Evolutionary conservation across 2,888 invertebrate genomes (phyloP).

Genomic region (Strigamia transsilvanica): DNA sequence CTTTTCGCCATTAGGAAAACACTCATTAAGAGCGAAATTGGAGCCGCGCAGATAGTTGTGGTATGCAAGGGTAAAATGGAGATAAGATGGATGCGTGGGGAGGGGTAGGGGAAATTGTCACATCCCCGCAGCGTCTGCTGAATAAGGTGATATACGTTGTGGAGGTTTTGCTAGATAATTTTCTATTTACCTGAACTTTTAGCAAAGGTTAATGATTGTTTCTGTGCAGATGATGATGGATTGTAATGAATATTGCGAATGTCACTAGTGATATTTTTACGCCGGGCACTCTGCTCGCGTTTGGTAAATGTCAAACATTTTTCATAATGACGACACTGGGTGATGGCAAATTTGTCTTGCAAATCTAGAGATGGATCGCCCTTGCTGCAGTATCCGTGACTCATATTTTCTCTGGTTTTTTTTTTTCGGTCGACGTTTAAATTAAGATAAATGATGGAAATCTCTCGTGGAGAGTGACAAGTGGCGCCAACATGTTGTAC

Average conservation of each 20-base stretch:
- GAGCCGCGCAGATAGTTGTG: not conserved
- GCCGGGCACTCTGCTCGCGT: not conserved
- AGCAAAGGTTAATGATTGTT: conserved; percentile 23
- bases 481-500: conserved; percentile 42
- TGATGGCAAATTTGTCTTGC: conserved; percentile 13
- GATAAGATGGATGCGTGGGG: conserved; percentile 32
- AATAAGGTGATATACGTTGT: conserved; percentile 5
- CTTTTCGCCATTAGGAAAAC: conserved; percentile 25
- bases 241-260: conserved; percentile 50
- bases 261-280: conserved; percentile 38
- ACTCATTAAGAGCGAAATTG: conserved; percentile 27
- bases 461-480: not conserved
- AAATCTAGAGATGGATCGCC: not conserved
- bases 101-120: conserved; percentile 13
- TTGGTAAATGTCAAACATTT: conserved; percentile 28
- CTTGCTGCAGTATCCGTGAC: conserved; percentile 29
- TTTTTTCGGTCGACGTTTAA: not conserved
- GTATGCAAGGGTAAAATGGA: conserved; percentile 25
- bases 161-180: not conserved
- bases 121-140: conserved; percentile 33
- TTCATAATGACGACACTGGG: not conserved
- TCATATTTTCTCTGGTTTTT: conserved; percentile 1
- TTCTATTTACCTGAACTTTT: conserved; percentile 44
- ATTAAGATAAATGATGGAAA: conserved; percentile 42
- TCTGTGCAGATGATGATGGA: conserved; percentile 14